Percentiles rank a stretch among this genome's conserved stretches.
These are phyloP conservation scores for Ectropis grisescens DNA, from an alignment of 1,140 invertebrate species.

Conservation along the genomic window DNA sequence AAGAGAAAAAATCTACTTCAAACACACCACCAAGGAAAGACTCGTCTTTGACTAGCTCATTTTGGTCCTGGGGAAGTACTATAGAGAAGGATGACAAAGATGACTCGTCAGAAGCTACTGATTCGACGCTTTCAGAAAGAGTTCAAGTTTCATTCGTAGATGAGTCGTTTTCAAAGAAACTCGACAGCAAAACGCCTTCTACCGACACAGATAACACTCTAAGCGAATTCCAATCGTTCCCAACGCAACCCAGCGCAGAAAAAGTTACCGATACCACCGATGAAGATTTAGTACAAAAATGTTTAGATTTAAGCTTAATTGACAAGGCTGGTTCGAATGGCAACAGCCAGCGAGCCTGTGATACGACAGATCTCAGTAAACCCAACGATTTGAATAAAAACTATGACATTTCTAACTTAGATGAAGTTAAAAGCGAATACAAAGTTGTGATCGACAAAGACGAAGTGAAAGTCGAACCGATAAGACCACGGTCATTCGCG, in stretches of 20 bases:
- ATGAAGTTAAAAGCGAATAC: slow-evolving; percentile 18
- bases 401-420: slow-evolving; percentile 6
- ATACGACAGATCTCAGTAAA: slow-evolving; percentile 49
- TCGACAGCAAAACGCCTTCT: slow-evolving; percentile 58
- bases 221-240: slow-evolving; percentile 51
- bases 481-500: slow-evolving; percentile 42
- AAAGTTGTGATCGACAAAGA: too few species aligned
- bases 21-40: slow-evolving; percentile 58
- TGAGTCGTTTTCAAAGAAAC: slow-evolving; percentile 53
- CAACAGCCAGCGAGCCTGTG: slow-evolving; percentile 26
- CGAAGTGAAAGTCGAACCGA: slow-evolving; percentile 15
- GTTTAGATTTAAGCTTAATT: slow-evolving; percentile 58
- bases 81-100: slow-evolving; percentile 44
- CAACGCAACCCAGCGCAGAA: slow-evolving; percentile 15
- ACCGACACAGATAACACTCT: slow-evolving; percentile 57
- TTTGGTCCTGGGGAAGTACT: slow-evolving; percentile 60
- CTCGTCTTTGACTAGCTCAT: slow-evolving; percentile 50
- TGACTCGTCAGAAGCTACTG: slow-evolving; percentile 42
- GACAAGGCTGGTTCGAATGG: slow-evolving; percentile 24
- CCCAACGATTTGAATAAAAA: slow-evolving; percentile 48
- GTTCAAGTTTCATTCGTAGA: slow-evolving; percentile 57
- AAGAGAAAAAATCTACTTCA: slow-evolving; percentile 45
- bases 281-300: slow-evolving; percentile 65
- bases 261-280: slow-evolving; percentile 61
- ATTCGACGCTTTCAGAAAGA: slow-evolving; percentile 53